Percentiles rank a stretch among this genome's conserved stretches.
These are phyloP conservation scores for Mico argentatus DNA, from an alignment of 2,797 vertebrate species.

Conservation along the genomic window DNA sequence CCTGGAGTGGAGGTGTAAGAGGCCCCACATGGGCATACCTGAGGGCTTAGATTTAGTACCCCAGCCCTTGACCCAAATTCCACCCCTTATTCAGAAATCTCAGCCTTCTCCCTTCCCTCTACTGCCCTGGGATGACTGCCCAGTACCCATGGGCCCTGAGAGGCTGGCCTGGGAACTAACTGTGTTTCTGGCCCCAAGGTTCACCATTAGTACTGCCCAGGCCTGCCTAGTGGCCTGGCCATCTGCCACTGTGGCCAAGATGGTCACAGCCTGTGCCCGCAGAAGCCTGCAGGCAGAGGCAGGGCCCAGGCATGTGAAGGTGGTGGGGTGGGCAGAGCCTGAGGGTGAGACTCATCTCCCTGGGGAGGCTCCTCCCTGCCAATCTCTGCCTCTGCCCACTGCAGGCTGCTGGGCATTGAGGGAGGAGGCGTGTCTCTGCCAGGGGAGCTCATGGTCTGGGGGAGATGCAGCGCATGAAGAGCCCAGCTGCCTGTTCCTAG, in stretches of 20 bases:
- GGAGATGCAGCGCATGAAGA: background rate
- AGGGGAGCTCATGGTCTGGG: background rate
- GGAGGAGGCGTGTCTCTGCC: background rate
- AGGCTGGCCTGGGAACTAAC: constrained; percentile 19
- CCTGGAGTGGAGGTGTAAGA: background rate
- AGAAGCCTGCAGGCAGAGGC: constrained; percentile 51
- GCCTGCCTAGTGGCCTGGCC: constrained; percentile 45
- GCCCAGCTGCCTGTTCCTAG: background rate
- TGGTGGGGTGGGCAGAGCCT: background rate
- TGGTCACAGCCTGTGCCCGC: constrained; percentile 51
- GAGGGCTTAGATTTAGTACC: background rate
- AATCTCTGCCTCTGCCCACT: background rate
- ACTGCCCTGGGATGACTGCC: background rate
- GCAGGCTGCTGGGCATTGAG: background rate
- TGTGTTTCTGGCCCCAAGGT: constrained; percentile 37
- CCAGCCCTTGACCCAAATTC: background rate
- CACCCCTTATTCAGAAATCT: background rate
- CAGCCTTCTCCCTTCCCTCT: background rate
- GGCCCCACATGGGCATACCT: no score
- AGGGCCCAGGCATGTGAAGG: constrained; percentile 17
- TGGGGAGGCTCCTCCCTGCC: background rate
- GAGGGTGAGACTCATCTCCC: background rate
- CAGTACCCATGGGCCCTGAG: background rate
- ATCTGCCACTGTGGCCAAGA: constrained; percentile 31
- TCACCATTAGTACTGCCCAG: constrained; percentile 36